A percentile compares a stretch with the other conserved stretches of the same genome.
Conservation (phyloP, 1,140 invertebrate genomes). For the Onthophagus taurus region DNA sequence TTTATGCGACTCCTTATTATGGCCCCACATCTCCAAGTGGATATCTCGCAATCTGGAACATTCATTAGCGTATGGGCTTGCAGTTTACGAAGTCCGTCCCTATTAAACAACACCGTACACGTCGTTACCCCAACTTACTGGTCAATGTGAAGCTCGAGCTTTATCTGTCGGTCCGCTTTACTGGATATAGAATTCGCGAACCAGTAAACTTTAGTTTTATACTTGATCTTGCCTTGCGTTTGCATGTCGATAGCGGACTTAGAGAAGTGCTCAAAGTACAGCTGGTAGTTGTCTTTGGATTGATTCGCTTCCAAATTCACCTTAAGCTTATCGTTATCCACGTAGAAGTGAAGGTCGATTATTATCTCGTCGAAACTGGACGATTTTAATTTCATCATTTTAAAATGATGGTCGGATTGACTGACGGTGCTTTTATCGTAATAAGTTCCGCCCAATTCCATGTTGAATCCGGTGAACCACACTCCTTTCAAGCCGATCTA, state of each 20-base stretch:
- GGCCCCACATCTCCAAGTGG: slow-evolving; percentile 50
- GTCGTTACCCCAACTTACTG: slow-evolving; percentile 53
- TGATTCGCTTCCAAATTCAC: slow-evolving; percentile 52
- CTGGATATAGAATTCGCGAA: slow-evolving; percentile 36
- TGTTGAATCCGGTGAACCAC: slow-evolving; percentile 70
- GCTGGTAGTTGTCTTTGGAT: slow-evolving; percentile 49
- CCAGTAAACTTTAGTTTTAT: slow-evolving; percentile 56
- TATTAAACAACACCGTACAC: too few relatives aligned
- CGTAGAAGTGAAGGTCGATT: slow-evolving; percentile 48
- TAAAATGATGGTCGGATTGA: slow-evolving; percentile 52
- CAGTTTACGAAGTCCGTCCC: too few relatives aligned
- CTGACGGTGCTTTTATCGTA: slow-evolving; percentile 55
- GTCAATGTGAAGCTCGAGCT: slow-evolving; percentile 61
- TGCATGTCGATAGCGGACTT: slow-evolving; percentile 46
- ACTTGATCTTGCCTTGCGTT: slow-evolving; percentile 52
- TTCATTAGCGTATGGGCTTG: too few relatives aligned
- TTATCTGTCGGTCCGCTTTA: slow-evolving; percentile 29
- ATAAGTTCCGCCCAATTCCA: slow-evolving; percentile 57
- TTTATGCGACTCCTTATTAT: slow-evolving; percentile 47
- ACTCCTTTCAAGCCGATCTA: slow-evolving; percentile 56
- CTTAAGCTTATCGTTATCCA: slow-evolving; percentile 50
- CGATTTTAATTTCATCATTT: slow-evolving; percentile 53
- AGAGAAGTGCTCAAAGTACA: slow-evolving; percentile 48
- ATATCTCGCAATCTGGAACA: slow-evolving; percentile 56
- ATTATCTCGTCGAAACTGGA: slow-evolving; percentile 58